Evolutionary conservation across 2,113 vertebrate species (phyloP), one percentile per base, ranked within the genome.

Genomic region (Ceyx margarethae): DNA sequence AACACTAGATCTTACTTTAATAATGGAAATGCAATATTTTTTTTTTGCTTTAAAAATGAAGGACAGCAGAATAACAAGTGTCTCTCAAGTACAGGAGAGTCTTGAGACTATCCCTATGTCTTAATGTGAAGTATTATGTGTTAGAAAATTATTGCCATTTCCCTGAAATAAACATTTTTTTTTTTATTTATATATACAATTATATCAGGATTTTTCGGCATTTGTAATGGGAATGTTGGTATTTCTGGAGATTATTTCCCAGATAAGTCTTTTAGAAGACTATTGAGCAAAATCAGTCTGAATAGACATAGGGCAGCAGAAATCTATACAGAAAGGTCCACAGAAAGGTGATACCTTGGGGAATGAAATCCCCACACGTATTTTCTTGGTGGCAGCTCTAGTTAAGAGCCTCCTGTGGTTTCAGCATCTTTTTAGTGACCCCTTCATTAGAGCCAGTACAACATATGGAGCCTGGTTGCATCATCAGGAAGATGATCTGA

Each of bases 1-100:
- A 7, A 0, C 13, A 46, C 46, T 51, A 51, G 22, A 82, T 84
- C 96, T 96, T 76, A 40, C 75, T 87, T 95, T 48, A 96, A 31
- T 91, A 93, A 89, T 91, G 37, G 33, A 51, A 95, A 93, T 67
- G 15, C 18, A 90, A 26, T 31, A 84, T 5, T 62, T 23, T 61
- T 85, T 91, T 91, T 88, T 80, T 86, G 17, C 60, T 83, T 51
- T 64, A 67, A 68, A 83, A 91, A 84, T 50, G 51, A 73, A 74
- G 37, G 37, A 77, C 25, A 77, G 16, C 5, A 51, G 81, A 89
- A 73, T 23, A 61, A 48, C 5, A 13, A 43, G 13, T 4, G 15
- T 61, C 5, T 80, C 31, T 84, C n/a, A 60, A 4, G 5, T 77
- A 16, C 29, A 45, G 37, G 42, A 45, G 16, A 71, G 54, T 71